Evolutionary conservation across 2,113 vertebrate species (phyloP), one percentile per base, ranked within the genome.

Genomic region (Varanus salvator): DNA sequence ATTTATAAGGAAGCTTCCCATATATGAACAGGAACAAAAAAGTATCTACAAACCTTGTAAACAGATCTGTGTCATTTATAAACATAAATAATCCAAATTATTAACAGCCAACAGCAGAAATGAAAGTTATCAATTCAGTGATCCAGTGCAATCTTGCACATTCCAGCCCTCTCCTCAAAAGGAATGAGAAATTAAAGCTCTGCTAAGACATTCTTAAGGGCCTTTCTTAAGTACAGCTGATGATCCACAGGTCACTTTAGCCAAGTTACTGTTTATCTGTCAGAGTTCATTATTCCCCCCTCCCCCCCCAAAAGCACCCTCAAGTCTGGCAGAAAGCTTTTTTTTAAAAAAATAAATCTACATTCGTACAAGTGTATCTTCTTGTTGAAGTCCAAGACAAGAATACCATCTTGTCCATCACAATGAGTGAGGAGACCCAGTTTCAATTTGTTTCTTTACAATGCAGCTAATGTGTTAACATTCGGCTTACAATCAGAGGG

Each of bases 11-110:
- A 99, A 99, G 98, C 98, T 98, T 98, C 98, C 98, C 98, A 98
- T 98, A 98, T 98, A 98, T 98, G 97, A 99, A 99, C 98, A 98
- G 98, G 98, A 98, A 97, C 97, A 97, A 98, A 98, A 98, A 98
- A 99, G 98, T 99, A 99, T 99, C 98, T 99, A 99, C 98, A 99
- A 99, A 99, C 98, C 99, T 99, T 99, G 99, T 99, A 99, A 99
- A 99, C 99, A 99, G 98, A 99, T 98, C 98, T 98, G 98, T 98
- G 98, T 99, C 98, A 98, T 98, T 98, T 98, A 97, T 98, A 97
- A 99, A 99, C 98, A 99, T 99, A 99, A 99, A 99, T 99, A 99
- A 99, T 98, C 98, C 97, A 98, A 99, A 98, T 99, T 99, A 99
- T 99, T 98, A 99, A 99, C 98, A 99, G 98, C 98, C 98, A 97